A percentile compares a stretch with the other conserved stretches of the same genome.
phyloP scores from a whole-genome alignment of 2,113 vertebrate species.

The Xyrauchen texanus region DNA sequence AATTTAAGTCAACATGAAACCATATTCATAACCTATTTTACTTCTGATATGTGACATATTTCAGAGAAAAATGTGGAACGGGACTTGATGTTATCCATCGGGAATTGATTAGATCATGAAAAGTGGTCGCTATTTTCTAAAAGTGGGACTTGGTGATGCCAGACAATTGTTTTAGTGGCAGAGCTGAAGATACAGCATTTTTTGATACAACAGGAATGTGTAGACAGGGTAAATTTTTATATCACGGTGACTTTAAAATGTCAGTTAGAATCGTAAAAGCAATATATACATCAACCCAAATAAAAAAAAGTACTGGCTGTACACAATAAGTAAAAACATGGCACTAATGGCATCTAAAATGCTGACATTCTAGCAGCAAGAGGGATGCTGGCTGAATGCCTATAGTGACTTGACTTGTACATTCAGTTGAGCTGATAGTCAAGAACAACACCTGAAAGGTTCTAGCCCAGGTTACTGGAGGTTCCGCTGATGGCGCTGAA shows the following conservation, averaged over 20 bases:
- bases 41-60: no score
- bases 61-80: no score
- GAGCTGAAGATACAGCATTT: no score
- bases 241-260: neutral
- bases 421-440: slow-evolving; percentile 27
- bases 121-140: no score
- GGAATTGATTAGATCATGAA: no score
- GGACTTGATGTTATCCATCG: no score
- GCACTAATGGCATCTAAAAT: slow-evolving; percentile 19
- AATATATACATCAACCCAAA: neutral
- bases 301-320: neutral
- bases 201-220: no score
- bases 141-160: no score
- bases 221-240: no score
- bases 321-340: neutral
- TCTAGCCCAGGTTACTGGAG: slow-evolving; percentile 77
- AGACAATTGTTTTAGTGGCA: no score
- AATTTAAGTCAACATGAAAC: no score
- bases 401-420: neutral
- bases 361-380: slow-evolving; percentile 7
- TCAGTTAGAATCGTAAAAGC: neutral
- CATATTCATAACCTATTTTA: no score
- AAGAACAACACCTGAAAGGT: slow-evolving; percentile 34
- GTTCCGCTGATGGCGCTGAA: slow-evolving; percentile 96
- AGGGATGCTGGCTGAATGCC: neutral